Evolutionary conservation across 2,888 invertebrate genomes (phyloP), one percentile per base, ranked within the genome.

Genomic region (Microplitis manilae): DNA sequence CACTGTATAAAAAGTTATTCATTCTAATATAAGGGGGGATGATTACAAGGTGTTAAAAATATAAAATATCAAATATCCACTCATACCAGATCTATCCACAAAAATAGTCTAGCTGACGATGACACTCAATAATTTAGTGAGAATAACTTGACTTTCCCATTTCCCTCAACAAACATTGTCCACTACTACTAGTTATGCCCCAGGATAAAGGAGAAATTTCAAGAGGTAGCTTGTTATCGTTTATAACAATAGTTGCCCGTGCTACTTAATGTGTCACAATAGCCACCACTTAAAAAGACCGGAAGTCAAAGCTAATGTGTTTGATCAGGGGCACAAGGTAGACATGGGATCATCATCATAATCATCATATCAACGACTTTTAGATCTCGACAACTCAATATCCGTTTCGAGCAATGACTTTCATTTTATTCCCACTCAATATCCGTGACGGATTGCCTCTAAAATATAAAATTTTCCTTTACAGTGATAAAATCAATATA

Each of bases 241-340:
- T 62, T 2, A 30, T 62, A 62, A 62, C 62, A 62, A 62, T 62
- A 62, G 62, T 80, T 81, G 38, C 67, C 68, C 74, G 75, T 76
- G 80, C 84, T 85, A 84, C 84, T 83, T 80, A 83, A 73, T 80
- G 76, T 61, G 61, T 40, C 50, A 85, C 85, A 86, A 86, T 85
- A 81, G 81, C 78, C 76, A 77, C 74, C 85, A 85, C 85, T 85
- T 85, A 30, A 84, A 83, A 50, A 75, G 73, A 85, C 86, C 89
- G 89, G 89, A 89, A 88, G 88, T 85, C 80, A 80, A 79, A 78
- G 82, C 86, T 84, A 90, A 90, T 90, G 90, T 90, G 89, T 90
- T 90, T 90, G 90, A 87, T 86, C 86, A 87, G 86, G 87, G 84
- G 40, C 62, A 76, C 8, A 68, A 30, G 40, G 40, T 40, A 61